These are phyloP conservation scores for Pegoplata infirma DNA, from an alignment of 2,888 invertebrate species.

Conservation along the genomic window DNA sequence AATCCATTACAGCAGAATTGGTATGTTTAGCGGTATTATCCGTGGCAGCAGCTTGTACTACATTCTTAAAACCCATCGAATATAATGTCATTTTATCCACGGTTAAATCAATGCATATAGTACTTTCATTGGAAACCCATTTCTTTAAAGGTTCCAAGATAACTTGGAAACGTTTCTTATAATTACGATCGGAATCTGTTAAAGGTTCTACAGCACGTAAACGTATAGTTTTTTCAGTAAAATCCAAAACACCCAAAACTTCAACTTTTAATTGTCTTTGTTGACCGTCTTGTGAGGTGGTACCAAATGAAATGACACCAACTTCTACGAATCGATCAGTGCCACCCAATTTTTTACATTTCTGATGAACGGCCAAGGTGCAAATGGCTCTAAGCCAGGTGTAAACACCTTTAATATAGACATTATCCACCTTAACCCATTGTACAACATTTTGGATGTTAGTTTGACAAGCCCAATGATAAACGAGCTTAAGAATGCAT, in stretches of 20 bases:
- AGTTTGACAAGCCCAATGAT: slow-evolving; percentile 95
- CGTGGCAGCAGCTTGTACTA: slow-evolving; percentile 82
- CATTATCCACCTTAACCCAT: slow-evolving; percentile 90
- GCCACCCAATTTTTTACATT: slow-evolving; percentile 86
- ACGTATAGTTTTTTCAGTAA: slow-evolving; percentile 85
- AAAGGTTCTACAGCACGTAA: slow-evolving; percentile 90
- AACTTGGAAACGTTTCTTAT: slow-evolving; percentile 89
- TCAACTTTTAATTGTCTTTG: slow-evolving; percentile 91
- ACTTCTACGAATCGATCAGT: slow-evolving; percentile 85
- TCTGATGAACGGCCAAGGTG: slow-evolving; percentile 88
- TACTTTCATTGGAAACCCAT: slow-evolving; percentile 89
- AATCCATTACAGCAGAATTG: slow-evolving; percentile 91
- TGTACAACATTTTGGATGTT: slow-evolving; percentile 92
- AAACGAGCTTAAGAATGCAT: slow-evolving; percentile 89
- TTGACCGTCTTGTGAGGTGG: slow-evolving; percentile 88
- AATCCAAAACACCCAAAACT: slow-evolving; percentile 90
- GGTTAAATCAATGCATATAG: slow-evolving; percentile 89
- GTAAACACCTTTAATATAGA: slow-evolving; percentile 84
- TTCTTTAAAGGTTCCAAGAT: slow-evolving; percentile 87
- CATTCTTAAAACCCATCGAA: slow-evolving; percentile 88
- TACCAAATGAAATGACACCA: slow-evolving; percentile 92
- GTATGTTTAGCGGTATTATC: slow-evolving; percentile 80
- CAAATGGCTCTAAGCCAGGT: slow-evolving; percentile 87
- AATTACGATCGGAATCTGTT: slow-evolving; percentile 87
- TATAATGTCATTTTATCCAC: slow-evolving; percentile 89